Base-by-base conservation (phyloP, 2,888 invertebrate species). In the Apotomis betuletana region DNA sequence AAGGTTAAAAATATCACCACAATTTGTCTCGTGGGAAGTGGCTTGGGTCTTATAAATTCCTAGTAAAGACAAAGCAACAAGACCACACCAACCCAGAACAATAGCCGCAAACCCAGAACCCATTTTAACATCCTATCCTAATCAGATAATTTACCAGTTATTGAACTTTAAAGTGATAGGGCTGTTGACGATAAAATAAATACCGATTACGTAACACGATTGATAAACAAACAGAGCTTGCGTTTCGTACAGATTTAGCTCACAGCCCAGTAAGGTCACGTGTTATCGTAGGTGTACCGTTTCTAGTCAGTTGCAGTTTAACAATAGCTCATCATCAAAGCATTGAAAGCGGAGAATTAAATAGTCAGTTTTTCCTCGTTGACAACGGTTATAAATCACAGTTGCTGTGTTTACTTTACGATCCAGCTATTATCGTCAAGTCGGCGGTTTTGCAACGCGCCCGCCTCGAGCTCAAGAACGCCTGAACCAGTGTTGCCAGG, bases 341-440 rank as follows among this genome's bases (percentile, higher is more conserved):
- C 82, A 85, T 83, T 84, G 84, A 86, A 87, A 88, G 81, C 81
- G 75, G 80, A 85, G 85, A 86, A 88, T 88, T 87, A 88, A 89
- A 88, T 85, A 87, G 83, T 84, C 81, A 84, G 87, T 86, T 88
- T 89, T 90, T 89, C 88, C 85, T 87, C 85, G 87, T 88, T 88
- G 91, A 90, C 89, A 89, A 81, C 83, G 80, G 87, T 81, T 87
- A 85, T 91, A 90, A 91, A 91, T 90, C 90, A 90, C 84, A 78
- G 86, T 84, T 81, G 81, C 85, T 79, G 88, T 88, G 90, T 90
- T 91, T 91, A 88, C 89, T 91, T 91, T 90, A 91, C 89, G 89
- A 90, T 88, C 86, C 80, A 82, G 89, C 89, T 91, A 90, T 90
- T 90, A 92, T 89, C 89, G 90, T 89, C 88, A 89, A 87, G 86